These are phyloP conservation scores for Hydrozoanthus gracilis DNA, from an alignment of 92 coral and sea anemone species.

Conservation along the genomic window DNA sequence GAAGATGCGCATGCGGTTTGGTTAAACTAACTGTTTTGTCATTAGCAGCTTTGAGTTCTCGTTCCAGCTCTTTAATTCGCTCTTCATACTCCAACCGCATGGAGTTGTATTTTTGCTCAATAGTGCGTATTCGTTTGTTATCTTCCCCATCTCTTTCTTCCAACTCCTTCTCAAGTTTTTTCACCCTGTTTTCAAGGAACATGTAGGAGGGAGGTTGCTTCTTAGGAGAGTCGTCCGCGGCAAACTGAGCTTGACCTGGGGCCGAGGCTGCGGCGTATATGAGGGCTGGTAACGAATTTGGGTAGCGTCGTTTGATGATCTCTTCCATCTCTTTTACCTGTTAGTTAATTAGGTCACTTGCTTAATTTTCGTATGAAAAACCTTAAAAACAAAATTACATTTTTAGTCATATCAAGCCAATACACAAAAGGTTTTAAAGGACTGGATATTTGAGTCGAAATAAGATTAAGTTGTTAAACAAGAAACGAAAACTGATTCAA, in stretches of 20 bases:
- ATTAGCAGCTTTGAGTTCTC: constrained; percentile 73
- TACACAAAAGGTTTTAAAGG: no score
- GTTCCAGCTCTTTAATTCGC: constrained; percentile 72
- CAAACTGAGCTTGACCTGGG: constrained; percentile 93
- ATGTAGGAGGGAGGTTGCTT: constrained; percentile 90
- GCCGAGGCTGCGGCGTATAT: constrained; percentile 99
- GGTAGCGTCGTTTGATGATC: constrained; percentile 95
- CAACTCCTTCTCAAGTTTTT: constrained; percentile 84
- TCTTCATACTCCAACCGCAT: constrained; percentile 90
- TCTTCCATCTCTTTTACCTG: constrained; percentile 99
- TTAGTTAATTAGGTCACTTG: background rate
- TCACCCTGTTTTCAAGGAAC: constrained; percentile 85
- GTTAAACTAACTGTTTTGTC: constrained; percentile 63
- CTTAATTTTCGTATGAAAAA: background rate
- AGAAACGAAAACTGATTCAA: no score
- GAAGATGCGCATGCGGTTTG: constrained; percentile 74
- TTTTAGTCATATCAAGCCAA: no score
- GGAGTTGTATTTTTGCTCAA: constrained; percentile 93
- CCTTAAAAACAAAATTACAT: background rate
- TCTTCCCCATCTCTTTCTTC: constrained; percentile 94
- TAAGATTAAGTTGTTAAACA: no score
- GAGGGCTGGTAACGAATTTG: constrained; percentile 97
- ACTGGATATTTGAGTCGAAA: no score
- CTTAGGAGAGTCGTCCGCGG: constrained; percentile 79
- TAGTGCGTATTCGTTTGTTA: constrained; percentile 79